Conservation (phyloP, 2,888 invertebrate genomes). For the Reticulitermes lucifugus region DNA sequence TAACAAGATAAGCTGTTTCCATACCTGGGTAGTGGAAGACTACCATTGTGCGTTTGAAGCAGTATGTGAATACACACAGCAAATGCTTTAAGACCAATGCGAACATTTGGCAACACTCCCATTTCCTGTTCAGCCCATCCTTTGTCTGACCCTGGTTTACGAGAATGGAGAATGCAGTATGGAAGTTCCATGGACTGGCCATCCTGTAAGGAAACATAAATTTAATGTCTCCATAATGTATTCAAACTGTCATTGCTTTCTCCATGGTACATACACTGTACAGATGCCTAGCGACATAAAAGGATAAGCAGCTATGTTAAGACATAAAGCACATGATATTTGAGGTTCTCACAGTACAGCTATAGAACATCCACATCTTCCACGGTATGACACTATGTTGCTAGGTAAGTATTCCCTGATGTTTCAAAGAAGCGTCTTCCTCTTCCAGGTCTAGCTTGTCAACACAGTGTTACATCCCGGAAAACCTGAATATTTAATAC, state of each 20-base stretch:
- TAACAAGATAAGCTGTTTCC: background rate
- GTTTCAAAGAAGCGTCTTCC: too few species aligned
- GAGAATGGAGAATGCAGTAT: constrained; percentile 76
- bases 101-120: constrained; percentile 68
- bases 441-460: too few species aligned
- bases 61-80: constrained; percentile 74
- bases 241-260: background rate
- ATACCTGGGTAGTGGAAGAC: constrained; percentile 84
- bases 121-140: constrained; percentile 81
- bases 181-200: constrained; percentile 68
- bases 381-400: too few species aligned
- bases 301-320: too few species aligned
- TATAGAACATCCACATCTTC: too few species aligned
- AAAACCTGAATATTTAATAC: too few species aligned
- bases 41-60: constrained; percentile 80
- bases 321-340: too few species aligned
- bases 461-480: too few species aligned
- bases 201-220: constrained; percentile 59
- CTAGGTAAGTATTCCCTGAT: too few species aligned
- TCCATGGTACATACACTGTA: too few species aligned
- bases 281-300: too few species aligned
- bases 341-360: too few species aligned
- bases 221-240: constrained; percentile 53
- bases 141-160: constrained; percentile 68
- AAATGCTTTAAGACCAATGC: constrained; percentile 71